These are phyloP conservation scores for Trematocara nigrifrons DNA, from an alignment of 2,113 vertebrate genomes.

Conservation along the genomic window DNA sequence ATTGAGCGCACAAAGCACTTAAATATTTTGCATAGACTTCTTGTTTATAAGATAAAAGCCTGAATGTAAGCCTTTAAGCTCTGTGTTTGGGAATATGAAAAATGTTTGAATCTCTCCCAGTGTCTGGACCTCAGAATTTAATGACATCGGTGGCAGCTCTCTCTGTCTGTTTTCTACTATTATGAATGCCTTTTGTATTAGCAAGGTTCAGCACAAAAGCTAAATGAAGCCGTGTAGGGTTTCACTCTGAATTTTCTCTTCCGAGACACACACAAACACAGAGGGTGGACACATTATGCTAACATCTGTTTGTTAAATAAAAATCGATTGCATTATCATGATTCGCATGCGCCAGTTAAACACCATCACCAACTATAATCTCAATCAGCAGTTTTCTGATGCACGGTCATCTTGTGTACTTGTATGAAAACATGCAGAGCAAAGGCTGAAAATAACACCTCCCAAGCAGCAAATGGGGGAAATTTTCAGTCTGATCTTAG, in stretches of 20 bases:
- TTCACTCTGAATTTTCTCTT: slow-evolving; percentile 27
- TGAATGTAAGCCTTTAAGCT: slow-evolving; percentile 58
- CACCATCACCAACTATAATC: background rate
- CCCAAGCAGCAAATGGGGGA: background rate
- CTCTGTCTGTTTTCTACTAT: background rate
- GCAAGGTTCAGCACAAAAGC: slow-evolving; percentile 16
- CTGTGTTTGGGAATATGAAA: slow-evolving; percentile 63
- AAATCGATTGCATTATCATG: background rate
- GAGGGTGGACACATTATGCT: background rate
- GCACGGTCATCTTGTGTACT: background rate
- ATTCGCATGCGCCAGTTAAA: background rate
- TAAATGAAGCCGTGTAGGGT: background rate
- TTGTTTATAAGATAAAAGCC: slow-evolving; percentile 63
- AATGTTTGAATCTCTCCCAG: slow-evolving; percentile 46
- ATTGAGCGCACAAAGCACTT: slow-evolving; percentile 42
- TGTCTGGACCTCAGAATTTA: slow-evolving; percentile 41
- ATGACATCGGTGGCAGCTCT: slow-evolving; percentile 42
- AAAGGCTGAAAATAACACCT: background rate
- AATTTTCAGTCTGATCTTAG: background rate
- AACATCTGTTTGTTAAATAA: background rate
- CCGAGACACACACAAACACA: background rate
- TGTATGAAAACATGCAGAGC: background rate
- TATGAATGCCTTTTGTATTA: slow-evolving; percentile 47
- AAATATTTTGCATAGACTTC: slow-evolving; percentile 48
- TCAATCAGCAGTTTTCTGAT: background rate